Evolutionary conservation across 2,113 vertebrate genomes (phyloP).

Genomic region (Hydropotes inermis): DNA sequence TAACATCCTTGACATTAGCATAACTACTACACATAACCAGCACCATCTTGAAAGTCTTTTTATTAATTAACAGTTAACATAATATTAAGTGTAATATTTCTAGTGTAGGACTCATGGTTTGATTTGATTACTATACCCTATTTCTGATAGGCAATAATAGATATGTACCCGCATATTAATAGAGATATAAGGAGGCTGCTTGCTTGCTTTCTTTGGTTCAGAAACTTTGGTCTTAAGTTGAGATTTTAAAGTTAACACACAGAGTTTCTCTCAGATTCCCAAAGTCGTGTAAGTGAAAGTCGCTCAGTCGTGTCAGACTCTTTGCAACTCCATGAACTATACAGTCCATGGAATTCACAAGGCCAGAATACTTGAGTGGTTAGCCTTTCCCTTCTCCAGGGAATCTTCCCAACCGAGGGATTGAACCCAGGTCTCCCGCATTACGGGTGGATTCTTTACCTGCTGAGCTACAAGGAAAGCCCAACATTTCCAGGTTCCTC

Average conservation of each 20-base stretch:
- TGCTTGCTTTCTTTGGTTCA: not conserved
- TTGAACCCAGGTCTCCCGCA: not conserved
- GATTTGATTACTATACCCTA: not conserved
- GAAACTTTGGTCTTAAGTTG: not conserved
- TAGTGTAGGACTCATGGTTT: not conserved
- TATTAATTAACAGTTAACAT: not conserved
- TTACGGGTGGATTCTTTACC: not conserved
- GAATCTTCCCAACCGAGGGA: not conserved
- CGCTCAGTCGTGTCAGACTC: not conserved
- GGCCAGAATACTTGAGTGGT: not conserved
- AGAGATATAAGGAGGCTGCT: not conserved
- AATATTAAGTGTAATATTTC: not conserved
- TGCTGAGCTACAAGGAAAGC: not conserved
- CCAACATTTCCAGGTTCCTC: not conserved
- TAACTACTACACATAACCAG: not conserved
- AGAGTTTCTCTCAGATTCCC: not conserved
- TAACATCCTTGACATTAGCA: not conserved
- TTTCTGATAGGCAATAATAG: not conserved
- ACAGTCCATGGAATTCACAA: not conserved
- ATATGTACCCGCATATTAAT: not conserved
- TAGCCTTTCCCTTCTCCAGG: not conserved
- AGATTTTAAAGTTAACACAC: not conserved
- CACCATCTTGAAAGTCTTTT: not conserved
- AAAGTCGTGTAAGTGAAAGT: not conserved
- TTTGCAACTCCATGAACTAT: not conserved